Conservation (phyloP, 2,113 vertebrate genomes). For the Phoxinus phoxinus region DNA sequence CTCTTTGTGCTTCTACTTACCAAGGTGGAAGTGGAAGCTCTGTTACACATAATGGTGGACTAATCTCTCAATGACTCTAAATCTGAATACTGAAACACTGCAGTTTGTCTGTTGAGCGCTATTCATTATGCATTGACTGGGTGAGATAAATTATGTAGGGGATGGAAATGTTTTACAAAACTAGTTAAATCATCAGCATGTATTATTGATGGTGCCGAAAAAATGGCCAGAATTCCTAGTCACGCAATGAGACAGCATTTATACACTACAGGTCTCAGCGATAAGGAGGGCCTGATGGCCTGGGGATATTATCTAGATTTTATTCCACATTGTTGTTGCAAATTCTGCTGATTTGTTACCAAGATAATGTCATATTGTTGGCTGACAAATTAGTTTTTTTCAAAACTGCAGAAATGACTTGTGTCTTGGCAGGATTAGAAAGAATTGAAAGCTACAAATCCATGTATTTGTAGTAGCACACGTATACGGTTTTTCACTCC, state of each 20-base stretch:
- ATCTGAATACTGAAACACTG: constrained; percentile 28
- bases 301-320: background rate
- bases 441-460: background rate
- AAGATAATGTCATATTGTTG: background rate
- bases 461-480: no score
- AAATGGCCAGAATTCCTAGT: constrained; percentile 38
- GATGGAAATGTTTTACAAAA: constrained; percentile 50
- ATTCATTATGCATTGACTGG: constrained; percentile 49
- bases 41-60: background rate
- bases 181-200: constrained; percentile 39
- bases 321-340: background rate
- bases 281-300: background rate
- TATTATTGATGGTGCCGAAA: constrained; percentile 48
- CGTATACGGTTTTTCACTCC: no score
- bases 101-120: background rate
- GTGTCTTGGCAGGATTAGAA: background rate
- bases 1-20: background rate
- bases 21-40: background rate
- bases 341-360: background rate
- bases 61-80: background rate
- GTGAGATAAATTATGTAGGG: constrained; percentile 37
- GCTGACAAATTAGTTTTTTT: background rate
- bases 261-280: background rate
- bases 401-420: background rate
- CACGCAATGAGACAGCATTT: constrained; percentile 30